phyloP scores from a whole-genome alignment of 2,888 invertebrate genomes.

The Byasa hedistus region DNA sequence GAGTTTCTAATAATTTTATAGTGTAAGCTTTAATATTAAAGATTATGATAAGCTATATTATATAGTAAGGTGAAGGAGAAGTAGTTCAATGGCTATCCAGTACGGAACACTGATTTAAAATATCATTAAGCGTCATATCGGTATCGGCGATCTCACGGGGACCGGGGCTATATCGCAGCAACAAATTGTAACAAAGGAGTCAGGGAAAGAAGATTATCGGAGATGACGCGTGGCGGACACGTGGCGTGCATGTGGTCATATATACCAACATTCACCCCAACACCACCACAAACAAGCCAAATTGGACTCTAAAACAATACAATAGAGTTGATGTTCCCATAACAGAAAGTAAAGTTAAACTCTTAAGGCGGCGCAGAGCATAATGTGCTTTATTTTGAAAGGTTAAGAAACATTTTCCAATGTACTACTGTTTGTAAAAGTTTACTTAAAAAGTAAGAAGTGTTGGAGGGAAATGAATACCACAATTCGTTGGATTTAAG shows the following conservation, averaged over 20 bases:
- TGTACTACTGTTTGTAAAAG: slow-evolving; percentile 38
- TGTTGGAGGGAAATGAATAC: slow-evolving; percentile 79
- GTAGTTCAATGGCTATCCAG: slow-evolving; percentile 56
- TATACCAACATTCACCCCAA: slow-evolving; percentile 62
- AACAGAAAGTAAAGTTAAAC: slow-evolving; percentile 31
- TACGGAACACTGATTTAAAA: slow-evolving; percentile 73
- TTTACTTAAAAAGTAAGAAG: slow-evolving; percentile 69
- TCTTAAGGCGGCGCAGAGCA: slow-evolving; percentile 37
- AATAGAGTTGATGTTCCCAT: slow-evolving; percentile 30
- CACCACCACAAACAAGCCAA: slow-evolving; percentile 19
- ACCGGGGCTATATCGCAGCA: slow-evolving; percentile 57
- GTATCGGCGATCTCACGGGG: slow-evolving; percentile 66
- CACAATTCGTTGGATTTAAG: slow-evolving; percentile 77
- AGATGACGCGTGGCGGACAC: slow-evolving; percentile 71
- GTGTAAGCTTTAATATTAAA: too few relatives aligned
- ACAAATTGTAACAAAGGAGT: slow-evolving; percentile 78
- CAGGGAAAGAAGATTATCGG: slow-evolving; percentile 76
- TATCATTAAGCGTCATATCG: slow-evolving; percentile 76
- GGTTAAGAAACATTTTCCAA: slow-evolving; percentile 39
- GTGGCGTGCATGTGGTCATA: slow-evolving; percentile 67
- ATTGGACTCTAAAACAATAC: slow-evolving; percentile 20
- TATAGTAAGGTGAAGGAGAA: slow-evolving; percentile 11
- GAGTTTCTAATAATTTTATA: too few relatives aligned
- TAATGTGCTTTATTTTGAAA: slow-evolving; percentile 43
- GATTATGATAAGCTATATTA: too few relatives aligned